phyloP scores from a whole-genome alignment of 2,113 vertebrate species.

The Mormoops blainvillei region DNA sequence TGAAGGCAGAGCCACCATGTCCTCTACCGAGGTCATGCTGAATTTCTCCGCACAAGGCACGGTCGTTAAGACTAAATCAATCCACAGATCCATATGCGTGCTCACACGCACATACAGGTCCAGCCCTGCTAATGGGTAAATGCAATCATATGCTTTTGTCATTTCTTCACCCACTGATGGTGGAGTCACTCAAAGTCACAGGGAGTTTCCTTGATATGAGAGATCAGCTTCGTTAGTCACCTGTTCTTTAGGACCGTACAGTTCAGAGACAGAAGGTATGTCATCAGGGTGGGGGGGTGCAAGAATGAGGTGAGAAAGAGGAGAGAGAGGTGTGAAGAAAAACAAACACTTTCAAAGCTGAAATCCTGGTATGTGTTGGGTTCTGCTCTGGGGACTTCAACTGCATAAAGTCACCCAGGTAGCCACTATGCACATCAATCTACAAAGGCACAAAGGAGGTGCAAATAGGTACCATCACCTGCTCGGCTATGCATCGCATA shows the following conservation, averaged over 20 bases:
- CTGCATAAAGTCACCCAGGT: too few species aligned
- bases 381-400: not conserved
- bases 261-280: not conserved
- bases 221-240: not conserved
- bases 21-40: not conserved
- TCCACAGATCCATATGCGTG: rapidly evolving
- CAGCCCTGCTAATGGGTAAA: rapidly evolving
- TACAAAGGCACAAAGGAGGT: not conserved
- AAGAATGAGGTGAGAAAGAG: not conserved
- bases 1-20: rapidly evolving
- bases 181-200: not conserved
- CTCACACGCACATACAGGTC: not conserved
- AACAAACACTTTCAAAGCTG: not conserved
- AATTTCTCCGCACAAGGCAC: not conserved
- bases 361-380: not conserved
- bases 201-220: not conserved
- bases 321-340: not conserved
- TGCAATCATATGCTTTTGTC: not conserved
- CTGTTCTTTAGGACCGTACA: not conserved
- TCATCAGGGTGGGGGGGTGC: not conserved
- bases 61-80: not conserved
- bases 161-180: not conserved
- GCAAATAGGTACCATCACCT: not conserved
- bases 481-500: not conserved
- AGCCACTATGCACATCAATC: not conserved